Evolutionary conservation across 2,888 invertebrate genomes (phyloP).

Genomic region (Dynastes maya): DNA sequence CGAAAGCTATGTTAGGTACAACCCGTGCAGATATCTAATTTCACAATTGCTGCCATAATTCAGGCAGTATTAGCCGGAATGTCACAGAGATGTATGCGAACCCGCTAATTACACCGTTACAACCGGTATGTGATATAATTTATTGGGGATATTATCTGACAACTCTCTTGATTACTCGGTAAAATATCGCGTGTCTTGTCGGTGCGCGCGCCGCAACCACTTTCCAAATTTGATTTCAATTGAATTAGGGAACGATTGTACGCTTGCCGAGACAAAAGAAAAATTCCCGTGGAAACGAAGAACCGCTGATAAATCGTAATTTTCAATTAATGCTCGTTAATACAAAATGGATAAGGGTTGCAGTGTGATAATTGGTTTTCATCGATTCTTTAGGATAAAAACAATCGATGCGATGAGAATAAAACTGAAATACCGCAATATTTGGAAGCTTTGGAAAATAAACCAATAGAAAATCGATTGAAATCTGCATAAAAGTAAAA

Average conservation of each 20-base stretch:
- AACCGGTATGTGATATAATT: slow-evolving; percentile 65
- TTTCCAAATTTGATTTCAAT: slow-evolving; percentile 28
- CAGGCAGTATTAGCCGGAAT: slow-evolving; percentile 61
- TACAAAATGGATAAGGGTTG: too few relatives aligned
- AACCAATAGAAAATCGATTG: too few relatives aligned
- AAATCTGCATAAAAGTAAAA: too few relatives aligned
- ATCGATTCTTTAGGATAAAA: too few relatives aligned
- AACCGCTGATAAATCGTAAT: too few relatives aligned
- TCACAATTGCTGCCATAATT: slow-evolving; percentile 70
- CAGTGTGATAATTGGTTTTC: too few relatives aligned
- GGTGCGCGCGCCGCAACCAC: neutral
- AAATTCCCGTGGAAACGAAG: too few relatives aligned
- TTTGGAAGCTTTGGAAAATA: too few relatives aligned
- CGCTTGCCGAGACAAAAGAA: too few relatives aligned
- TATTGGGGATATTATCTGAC: slow-evolving; percentile 63
- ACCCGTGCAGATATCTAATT: slow-evolving; percentile 65
- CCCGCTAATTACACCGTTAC: slow-evolving; percentile 60
- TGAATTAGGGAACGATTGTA: neutral
- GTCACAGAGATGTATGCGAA: slow-evolving; percentile 58
- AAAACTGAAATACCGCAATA: too few relatives aligned
- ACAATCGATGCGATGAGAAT: too few relatives aligned
- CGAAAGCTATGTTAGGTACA: neutral
- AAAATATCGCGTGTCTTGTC: slow-evolving; percentile 39
- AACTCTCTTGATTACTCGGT: slow-evolving; percentile 53
- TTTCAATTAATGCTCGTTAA: too few relatives aligned